Conservation (phyloP, 2,888 invertebrate species). For the Tyria jacobaeae region DNA sequence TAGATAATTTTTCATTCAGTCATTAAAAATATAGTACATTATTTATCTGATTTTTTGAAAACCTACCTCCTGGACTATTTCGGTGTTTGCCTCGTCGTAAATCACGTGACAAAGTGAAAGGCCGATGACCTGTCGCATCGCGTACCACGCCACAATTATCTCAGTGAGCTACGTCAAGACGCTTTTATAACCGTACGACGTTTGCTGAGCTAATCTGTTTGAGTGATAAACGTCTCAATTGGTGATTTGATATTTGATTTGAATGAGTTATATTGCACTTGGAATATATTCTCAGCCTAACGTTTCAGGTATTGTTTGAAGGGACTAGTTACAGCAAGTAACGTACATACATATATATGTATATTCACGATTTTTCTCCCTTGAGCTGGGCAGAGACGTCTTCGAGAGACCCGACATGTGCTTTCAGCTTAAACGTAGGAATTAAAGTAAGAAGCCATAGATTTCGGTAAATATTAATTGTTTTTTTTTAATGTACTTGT, state of each 20-base stretch:
- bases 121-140: conserved; percentile 17
- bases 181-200: conserved; percentile 31
- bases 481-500: too few relatives aligned
- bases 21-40: too few relatives aligned
- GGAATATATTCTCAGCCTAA: background rate
- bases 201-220: conserved; percentile 45
- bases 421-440: too few relatives aligned
- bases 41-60: background rate
- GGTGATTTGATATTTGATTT: conserved; percentile 14
- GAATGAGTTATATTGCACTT: background rate
- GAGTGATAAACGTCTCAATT: conserved; percentile 22
- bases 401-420: too few relatives aligned
- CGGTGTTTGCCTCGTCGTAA: conserved; percentile 13
- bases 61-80: conserved; percentile 2
- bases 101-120: conserved; percentile 19
- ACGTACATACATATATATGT: too few relatives aligned
- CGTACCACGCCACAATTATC: conserved; percentile 16
- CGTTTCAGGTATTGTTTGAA: background rate
- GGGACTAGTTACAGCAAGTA: too few relatives aligned
- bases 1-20: too few relatives aligned
- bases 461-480: too few relatives aligned
- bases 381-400: too few relatives aligned
- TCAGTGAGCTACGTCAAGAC: conserved; percentile 25
- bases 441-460: too few relatives aligned
- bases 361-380: too few relatives aligned